These are phyloP conservation scores for Strigamia crassipes DNA, from an alignment of 2,888 invertebrate species.

Conservation along the genomic window DNA sequence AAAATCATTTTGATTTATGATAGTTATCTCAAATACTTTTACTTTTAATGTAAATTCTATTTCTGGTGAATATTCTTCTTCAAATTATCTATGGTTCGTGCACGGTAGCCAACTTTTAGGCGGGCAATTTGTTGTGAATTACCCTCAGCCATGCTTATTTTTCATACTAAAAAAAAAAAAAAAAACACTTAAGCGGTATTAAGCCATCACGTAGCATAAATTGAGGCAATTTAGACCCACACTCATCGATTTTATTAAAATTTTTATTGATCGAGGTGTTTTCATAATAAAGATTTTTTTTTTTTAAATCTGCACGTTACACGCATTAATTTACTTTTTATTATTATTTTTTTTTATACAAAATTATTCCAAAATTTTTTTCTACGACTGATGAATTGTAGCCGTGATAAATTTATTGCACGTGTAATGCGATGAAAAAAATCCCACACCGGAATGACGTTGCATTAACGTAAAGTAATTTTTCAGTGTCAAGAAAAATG, in stretches of 20 bases:
- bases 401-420: conserved; percentile 29
- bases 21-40: background rate
- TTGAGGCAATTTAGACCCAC: background rate
- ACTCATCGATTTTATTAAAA: conserved; percentile 1
- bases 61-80: background rate
- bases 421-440: conserved; percentile 35
- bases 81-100: background rate
- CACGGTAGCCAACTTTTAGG: background rate
- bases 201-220: background rate
- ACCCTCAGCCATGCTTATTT: background rate
- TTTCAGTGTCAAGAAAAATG: conserved; percentile 39
- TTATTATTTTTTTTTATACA: background rate
- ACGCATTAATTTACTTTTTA: background rate
- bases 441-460: conserved; percentile 17
- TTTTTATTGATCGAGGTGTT: conserved; percentile 7
- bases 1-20: background rate
- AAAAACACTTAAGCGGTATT: background rate
- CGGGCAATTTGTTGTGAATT: conserved; percentile 5
- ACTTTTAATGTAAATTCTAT: background rate
- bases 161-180: background rate
- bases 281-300: too few species aligned
- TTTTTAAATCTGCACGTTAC: background rate
- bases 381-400: conserved; percentile 2
- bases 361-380: conserved; percentile 27
- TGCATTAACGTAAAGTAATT: conserved; percentile 42